Base-by-base conservation (phyloP, 2,888 invertebrate species). In the Liopterus haemorrhoidalis region DNA sequence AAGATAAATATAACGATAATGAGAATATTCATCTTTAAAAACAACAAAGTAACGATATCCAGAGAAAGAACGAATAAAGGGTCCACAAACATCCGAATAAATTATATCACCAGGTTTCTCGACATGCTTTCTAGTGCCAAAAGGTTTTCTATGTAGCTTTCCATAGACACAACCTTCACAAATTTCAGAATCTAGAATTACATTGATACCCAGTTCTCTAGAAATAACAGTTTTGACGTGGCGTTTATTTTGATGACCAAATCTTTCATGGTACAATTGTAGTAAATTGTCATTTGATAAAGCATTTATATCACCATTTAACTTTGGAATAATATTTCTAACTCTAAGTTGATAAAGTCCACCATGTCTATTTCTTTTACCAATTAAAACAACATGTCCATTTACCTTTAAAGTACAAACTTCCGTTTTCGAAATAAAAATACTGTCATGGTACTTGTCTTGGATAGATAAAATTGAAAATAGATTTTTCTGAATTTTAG, bases 241-340 rank as follows among this genome's bases (percentile, higher is more conserved):
- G 2, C 46, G 51, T 39, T 57, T 60, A 35, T 59, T 52, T 31
- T 55, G 54, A 33, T 58, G 59, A 15, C 57, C 59, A 50, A 54
- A 56, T 37, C 56, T 49, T 45, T 54, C 53, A 42, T 56, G 54
- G 25, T 55, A 56, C 6, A 57, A 39, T 38, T 57, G 54, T 25
- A 55, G 35, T 22, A 30, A 38, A 12, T 49, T 38, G 30, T 37
- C 41, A 1, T 49, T 31, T 28, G 36, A 38, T n/a, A 16, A 42
- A 21, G 35, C 42, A 3, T 32, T 32, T 16, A 32, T 19, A 11
- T 32, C 15, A 5, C n/a, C n/a, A 8, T 8, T 5, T 11, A 11
- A 4, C 32, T 32, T 12, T 5, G 5, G 32, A 18, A 18, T 32
- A 11, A 15, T 16, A 19, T n/a, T n/a, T 32, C 32, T 12, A 12